These are phyloP conservation scores for Cistogaster globosa DNA, from an alignment of 2,888 invertebrate species.

Conservation along the genomic window DNA sequence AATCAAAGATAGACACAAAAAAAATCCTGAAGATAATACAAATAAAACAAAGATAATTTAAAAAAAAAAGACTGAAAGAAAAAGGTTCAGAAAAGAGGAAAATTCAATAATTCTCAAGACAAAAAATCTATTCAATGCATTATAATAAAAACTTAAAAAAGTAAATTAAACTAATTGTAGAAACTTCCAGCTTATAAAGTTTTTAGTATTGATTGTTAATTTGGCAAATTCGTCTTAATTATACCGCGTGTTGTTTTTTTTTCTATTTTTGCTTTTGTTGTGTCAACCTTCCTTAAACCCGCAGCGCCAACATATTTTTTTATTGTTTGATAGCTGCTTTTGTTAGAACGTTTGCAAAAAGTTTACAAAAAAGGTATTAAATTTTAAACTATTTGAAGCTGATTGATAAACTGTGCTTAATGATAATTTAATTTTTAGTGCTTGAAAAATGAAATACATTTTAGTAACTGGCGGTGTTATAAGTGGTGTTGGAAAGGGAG, in stretches of 20 bases:
- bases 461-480: constrained; percentile 99
- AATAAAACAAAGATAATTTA: constrained; percentile 9
- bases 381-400: not conserved
- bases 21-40: constrained; percentile 17
- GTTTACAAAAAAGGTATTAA: constrained; percentile 13
- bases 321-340: constrained; percentile 10
- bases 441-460: constrained; percentile 94
- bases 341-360: constrained; percentile 2
- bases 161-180: not conserved
- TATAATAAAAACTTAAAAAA: not conserved
- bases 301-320: constrained; percentile 21
- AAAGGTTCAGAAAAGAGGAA: constrained; percentile 20
- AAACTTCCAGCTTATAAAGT: not conserved
- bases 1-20: not conserved
- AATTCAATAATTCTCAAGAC: constrained; percentile 40
- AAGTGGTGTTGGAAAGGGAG: constrained; percentile 98
- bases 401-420: not conserved
- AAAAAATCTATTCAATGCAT: not conserved
- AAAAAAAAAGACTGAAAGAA: not conserved
- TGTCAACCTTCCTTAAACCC: not conserved
- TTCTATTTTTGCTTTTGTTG: constrained; percentile 1
- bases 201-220: not conserved
- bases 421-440: not conserved
- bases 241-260: constrained; percentile 54
- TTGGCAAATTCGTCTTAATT: not conserved